Evolutionary conservation across 1,140 invertebrate genomes (phyloP).

Genomic region (Tribolium madens): DNA sequence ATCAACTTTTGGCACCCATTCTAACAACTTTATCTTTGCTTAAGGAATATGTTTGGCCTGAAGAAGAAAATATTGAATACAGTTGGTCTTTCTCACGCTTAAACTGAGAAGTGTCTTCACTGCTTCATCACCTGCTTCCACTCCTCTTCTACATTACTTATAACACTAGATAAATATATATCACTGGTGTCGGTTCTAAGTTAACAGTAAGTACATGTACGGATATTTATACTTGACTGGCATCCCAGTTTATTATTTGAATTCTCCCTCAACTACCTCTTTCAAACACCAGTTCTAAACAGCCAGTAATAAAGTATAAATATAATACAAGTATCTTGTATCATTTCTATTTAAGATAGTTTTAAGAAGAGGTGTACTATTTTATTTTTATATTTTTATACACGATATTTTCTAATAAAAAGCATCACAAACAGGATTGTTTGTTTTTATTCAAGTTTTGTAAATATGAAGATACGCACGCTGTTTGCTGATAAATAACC

Average conservation of each 20-base stretch:
- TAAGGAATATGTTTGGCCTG: conserved; percentile 57
- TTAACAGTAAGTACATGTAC: conserved; percentile 46
- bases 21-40: conserved; percentile 54
- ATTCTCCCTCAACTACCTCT: background rate
- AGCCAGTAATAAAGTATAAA: conserved; percentile 30
- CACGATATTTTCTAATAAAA: conserved; percentile 51
- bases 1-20: conserved; percentile 35
- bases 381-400: conserved; percentile 56
- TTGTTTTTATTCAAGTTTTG: conserved; percentile 35
- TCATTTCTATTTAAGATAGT: conserved; percentile 41
- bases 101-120: conserved; percentile 52
- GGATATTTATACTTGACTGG: conserved; percentile 42
- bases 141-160: conserved; percentile 34
- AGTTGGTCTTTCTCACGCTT: conserved; percentile 53
- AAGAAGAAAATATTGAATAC: conserved; percentile 50
- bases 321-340: conserved; percentile 34
- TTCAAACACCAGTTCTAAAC: conserved; percentile 1
- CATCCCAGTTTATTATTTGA: background rate
- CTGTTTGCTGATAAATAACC: conserved; percentile 31
- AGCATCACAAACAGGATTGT: conserved; percentile 41
- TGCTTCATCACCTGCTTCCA: conserved; percentile 40
- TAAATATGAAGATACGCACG: conserved; percentile 26
- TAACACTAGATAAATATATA: conserved; percentile 36
- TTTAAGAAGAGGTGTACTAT: conserved; percentile 60
- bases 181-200: conserved; percentile 45